These are phyloP conservation scores for Siderastrea siderea DNA, from an alignment of 92 coral and sea anemone species.

Conservation along the genomic window DNA sequence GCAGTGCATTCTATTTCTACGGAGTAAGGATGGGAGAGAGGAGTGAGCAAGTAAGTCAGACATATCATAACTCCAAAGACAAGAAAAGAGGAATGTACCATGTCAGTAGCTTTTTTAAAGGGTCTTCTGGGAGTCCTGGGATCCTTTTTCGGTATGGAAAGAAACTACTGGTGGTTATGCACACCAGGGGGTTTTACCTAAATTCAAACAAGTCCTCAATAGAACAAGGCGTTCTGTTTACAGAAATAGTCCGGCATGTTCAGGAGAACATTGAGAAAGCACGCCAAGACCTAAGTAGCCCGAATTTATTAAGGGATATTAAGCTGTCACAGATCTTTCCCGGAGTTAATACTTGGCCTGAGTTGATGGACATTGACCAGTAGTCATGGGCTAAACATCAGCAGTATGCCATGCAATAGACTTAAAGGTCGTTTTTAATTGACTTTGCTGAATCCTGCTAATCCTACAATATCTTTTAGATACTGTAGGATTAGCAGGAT, in stretches of 20 bases:
- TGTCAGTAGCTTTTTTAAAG: neutral
- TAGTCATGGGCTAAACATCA: too few species aligned
- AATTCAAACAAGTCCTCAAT: neutral
- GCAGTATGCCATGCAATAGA: too few species aligned
- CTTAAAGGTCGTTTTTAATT: too few species aligned
- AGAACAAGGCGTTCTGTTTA: neutral
- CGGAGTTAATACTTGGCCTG: too few species aligned
- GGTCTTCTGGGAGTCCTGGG: slow-evolving; percentile 1
- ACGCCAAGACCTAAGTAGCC: neutral
- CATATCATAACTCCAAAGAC: neutral
- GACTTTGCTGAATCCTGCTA: too few species aligned
- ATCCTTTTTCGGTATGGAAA: neutral
- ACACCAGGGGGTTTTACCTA: neutral
- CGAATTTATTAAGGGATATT: too few species aligned
- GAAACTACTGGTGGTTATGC: neutral
- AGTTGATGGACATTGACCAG: too few species aligned
- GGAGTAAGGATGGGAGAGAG: neutral
- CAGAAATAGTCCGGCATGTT: slow-evolving; percentile 1
- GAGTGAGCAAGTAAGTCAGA: neutral
- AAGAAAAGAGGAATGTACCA: neutral
- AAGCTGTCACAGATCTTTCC: too few species aligned
- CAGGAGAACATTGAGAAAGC: neutral
- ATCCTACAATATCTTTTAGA: too few species aligned
- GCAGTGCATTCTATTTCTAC: neutral
- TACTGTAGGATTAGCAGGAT: too few species aligned